phyloP scores from a whole-genome alignment of 2,888 invertebrate species.

The Pyralis farinalis region DNA sequence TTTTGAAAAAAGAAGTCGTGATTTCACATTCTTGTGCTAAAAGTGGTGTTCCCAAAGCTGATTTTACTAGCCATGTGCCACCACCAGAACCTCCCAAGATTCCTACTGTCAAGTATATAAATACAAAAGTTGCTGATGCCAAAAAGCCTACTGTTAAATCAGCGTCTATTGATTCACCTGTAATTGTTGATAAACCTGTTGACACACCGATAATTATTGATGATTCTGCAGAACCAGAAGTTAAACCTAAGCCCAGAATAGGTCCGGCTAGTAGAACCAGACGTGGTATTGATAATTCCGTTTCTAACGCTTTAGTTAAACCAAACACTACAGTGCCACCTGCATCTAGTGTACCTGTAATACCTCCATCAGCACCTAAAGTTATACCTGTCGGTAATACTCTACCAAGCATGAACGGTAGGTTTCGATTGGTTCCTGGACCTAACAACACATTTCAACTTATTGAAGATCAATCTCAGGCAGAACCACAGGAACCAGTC shows the following conservation, averaged over 20 bases:
- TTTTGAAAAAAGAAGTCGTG: constrained; percentile 63
- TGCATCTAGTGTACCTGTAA: constrained; percentile 11
- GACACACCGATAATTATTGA: too few relatives aligned
- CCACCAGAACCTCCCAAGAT: constrained; percentile 50
- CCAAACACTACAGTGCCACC: not conserved
- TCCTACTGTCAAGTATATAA: constrained; percentile 64
- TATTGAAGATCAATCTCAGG: constrained; percentile 40
- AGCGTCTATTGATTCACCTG: constrained; percentile 4
- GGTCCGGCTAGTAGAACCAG: constrained; percentile 67
- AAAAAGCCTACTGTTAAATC: constrained; percentile 25
- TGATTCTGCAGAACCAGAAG: constrained; percentile 17
- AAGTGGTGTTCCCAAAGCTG: constrained; percentile 51
- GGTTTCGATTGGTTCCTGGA: constrained; percentile 62
- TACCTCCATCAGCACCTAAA: constrained; percentile 13
- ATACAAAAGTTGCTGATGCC: constrained; percentile 41
- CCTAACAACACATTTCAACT: constrained; percentile 65
- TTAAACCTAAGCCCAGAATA: constrained; percentile 47
- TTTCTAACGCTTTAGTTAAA: constrained; percentile 12
- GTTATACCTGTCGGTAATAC: constrained; percentile 39
- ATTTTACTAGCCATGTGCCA: constrained; percentile 35
- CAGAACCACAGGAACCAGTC: not conserved
- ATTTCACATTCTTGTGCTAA: constrained; percentile 66
- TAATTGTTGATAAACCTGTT: too few relatives aligned
- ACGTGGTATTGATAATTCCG: constrained; percentile 18
- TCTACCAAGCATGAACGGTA: constrained; percentile 50